Conservation (phyloP, 1,140 invertebrate genomes). For the Dendrolimus punctatus region DNA sequence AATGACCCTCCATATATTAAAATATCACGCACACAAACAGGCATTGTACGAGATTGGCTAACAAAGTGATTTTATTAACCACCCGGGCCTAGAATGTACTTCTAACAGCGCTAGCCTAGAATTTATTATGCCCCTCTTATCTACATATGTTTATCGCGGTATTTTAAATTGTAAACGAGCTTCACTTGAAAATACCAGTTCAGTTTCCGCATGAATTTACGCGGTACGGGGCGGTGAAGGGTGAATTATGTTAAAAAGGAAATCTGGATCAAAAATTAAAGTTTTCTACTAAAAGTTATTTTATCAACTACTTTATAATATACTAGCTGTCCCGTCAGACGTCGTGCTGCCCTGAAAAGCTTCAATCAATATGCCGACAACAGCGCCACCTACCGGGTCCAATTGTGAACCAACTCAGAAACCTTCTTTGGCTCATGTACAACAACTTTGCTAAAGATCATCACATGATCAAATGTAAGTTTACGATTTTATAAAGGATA, state of each 20-base stretch:
- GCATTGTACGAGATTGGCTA: constrained; percentile 25
- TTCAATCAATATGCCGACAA: too few relatives aligned
- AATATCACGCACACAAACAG: constrained; percentile 5
- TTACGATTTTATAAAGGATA: too few relatives aligned
- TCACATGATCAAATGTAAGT: too few relatives aligned
- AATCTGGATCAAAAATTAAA: too few relatives aligned
- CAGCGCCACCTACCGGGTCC: too few relatives aligned
- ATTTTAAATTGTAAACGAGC: constrained; percentile 62
- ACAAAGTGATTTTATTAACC: constrained; percentile 46
- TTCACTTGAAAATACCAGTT: constrained; percentile 28
- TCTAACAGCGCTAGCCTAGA: constrained; percentile 21
- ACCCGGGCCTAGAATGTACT: constrained; percentile 15
- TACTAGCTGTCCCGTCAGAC: too few relatives aligned
- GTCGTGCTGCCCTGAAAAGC: too few relatives aligned
- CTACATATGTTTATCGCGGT: constrained; percentile 57
- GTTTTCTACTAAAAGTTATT: too few relatives aligned
- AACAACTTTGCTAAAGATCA: too few relatives aligned
- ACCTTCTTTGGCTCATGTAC: too few relatives aligned
- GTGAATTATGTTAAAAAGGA: constrained; percentile 6
- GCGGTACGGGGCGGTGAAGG: constrained; percentile 16
- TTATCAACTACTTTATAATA: too few relatives aligned
- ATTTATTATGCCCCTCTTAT: constrained; percentile 50
- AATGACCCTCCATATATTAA: neutral
- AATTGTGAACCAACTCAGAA: too few relatives aligned
- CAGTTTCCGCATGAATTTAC: constrained; percentile 22